Percentiles rank a stretch among this genome's conserved stretches.
Evolutionary conservation across 2,113 vertebrate species (phyloP).

Genomic region (Conger conger): DNA sequence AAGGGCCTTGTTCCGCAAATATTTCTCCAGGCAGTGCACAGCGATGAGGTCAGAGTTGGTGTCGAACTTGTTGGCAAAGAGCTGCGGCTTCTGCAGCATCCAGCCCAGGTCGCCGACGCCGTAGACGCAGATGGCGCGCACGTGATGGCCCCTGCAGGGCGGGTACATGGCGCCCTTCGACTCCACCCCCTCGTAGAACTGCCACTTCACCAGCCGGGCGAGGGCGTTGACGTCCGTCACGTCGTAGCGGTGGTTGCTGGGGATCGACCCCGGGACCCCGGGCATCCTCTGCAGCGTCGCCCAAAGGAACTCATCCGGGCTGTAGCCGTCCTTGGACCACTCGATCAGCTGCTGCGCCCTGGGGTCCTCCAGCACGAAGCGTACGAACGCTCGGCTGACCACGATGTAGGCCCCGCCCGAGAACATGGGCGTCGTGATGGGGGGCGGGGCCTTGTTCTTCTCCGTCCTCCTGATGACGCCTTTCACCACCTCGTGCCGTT

Average conservation of each 20-base stretch:
- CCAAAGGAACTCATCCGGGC: slow-evolving; percentile 88
- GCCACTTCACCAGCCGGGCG: slow-evolving; percentile 85
- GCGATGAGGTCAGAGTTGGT: slow-evolving; percentile 71
- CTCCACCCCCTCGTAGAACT: slow-evolving; percentile 72
- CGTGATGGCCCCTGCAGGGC: slow-evolving; percentile 71
- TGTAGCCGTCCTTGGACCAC: slow-evolving; percentile 86
- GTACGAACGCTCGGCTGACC: slow-evolving; percentile 73
- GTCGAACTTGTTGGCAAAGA: slow-evolving; percentile 94
- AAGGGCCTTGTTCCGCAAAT: slow-evolving; percentile 75
- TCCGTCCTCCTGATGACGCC: slow-evolving; percentile 65
- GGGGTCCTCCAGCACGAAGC: slow-evolving; percentile 66
- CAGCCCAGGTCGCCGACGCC: slow-evolving; percentile 82
- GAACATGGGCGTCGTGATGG: slow-evolving; percentile 74
- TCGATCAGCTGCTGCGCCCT: slow-evolving; percentile 70
- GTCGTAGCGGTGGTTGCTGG: slow-evolving; percentile 75
- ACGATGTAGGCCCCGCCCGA: slow-evolving; percentile 88
- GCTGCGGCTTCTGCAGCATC: slow-evolving; percentile 76
- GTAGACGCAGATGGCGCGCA: slow-evolving; percentile 80
- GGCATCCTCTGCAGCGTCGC: slow-evolving; percentile 85
- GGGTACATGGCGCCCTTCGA: slow-evolving; percentile 75
- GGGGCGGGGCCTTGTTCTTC: slow-evolving; percentile 67
- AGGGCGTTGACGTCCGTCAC: slow-evolving; percentile 78
- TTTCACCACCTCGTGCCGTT: slow-evolving; percentile 62
- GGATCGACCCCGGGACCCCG: slow-evolving; percentile 72
- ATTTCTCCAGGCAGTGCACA: slow-evolving; percentile 81